Conservation (phyloP, 1,140 invertebrate genomes). For the Luehdorfia chinensis region DNA sequence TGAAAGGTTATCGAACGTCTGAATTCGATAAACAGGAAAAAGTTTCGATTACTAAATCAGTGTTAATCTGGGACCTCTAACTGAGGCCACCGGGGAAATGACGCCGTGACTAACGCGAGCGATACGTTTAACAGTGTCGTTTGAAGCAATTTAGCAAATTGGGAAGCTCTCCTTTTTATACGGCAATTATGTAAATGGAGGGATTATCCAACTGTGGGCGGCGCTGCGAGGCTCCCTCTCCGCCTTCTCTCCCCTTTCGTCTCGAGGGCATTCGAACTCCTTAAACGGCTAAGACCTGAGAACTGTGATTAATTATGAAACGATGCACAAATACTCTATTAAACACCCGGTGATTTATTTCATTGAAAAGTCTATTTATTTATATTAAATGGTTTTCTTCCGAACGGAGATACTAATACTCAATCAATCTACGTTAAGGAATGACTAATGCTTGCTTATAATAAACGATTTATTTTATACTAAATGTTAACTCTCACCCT, state of each 20-base stretch:
- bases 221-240: slow-evolving; percentile 59
- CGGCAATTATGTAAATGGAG: slow-evolving; percentile 76
- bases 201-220: slow-evolving; percentile 70
- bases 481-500: no score
- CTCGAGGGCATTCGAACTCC: slow-evolving; percentile 52
- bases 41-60: not conserved
- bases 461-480: no score
- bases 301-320: slow-evolving; percentile 70
- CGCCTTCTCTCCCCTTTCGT: slow-evolving; percentile 48
- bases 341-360: slow-evolving; percentile 61
- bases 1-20: no score
- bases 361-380: slow-evolving; percentile 50
- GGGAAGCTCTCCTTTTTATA: slow-evolving; percentile 73
- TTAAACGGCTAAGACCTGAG: slow-evolving; percentile 61
- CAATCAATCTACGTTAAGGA: no score
- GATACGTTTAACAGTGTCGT: slow-evolving; percentile 55
- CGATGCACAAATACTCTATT: slow-evolving; percentile 46
- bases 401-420: slow-evolving; percentile 11
- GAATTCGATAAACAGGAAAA: not conserved
- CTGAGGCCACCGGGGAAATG: not conserved
- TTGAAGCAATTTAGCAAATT: slow-evolving; percentile 75
- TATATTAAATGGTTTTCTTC: slow-evolving; percentile 38
- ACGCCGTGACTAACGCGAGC: slow-evolving; percentile 14
- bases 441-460: no score
- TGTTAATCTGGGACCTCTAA: not conserved